Evolutionary conservation across 2,113 vertebrate genomes (phyloP).

Genomic region (Melanerpes formicivorus): DNA sequence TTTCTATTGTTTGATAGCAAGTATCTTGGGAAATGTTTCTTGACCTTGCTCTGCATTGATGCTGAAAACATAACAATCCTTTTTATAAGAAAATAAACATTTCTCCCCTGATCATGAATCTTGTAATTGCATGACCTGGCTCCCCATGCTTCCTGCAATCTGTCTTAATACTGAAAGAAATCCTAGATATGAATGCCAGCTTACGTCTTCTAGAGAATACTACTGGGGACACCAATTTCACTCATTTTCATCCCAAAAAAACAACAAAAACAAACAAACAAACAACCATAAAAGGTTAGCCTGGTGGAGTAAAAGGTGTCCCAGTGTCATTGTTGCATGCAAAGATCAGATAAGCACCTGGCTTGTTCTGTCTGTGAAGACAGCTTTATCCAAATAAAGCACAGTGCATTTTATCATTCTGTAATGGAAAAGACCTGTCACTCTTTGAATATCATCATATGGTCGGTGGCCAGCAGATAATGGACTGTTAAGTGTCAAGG

Average conservation of each 20-base stretch:
- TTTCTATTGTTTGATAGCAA: not conserved
- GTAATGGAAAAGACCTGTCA: slow-evolving; percentile 81
- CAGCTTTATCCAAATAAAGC: slow-evolving; percentile 80
- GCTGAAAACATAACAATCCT: slow-evolving; percentile 1
- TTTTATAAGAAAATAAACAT: not conserved
- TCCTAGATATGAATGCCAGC: not conserved
- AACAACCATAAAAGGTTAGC: not conserved
- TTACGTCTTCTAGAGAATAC: slow-evolving; percentile 1
- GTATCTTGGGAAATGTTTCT: not conserved
- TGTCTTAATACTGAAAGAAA: slow-evolving; percentile 35
- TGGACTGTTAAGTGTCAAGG: slow-evolving; percentile 85
- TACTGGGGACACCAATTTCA: slow-evolving; percentile 3
- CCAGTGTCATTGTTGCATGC: not conserved
- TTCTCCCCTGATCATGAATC: slow-evolving; percentile 20
- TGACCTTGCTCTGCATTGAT: not conserved
- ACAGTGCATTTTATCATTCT: slow-evolving; percentile 75
- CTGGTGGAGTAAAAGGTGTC: slow-evolving; percentile 60
- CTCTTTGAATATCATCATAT: slow-evolving; percentile 80
- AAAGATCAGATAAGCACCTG: slow-evolving; percentile 67
- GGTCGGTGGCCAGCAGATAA: slow-evolving; percentile 82
- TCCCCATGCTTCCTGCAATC: not conserved
- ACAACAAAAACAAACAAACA: not conserved
- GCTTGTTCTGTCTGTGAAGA: slow-evolving; percentile 65
- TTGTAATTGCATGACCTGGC: slow-evolving; percentile 3
- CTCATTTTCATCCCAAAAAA: slow-evolving; percentile 31